Base-by-base conservation (phyloP, 2,113 vertebrate genomes). In the Gopherus flavomarginatus region DNA sequence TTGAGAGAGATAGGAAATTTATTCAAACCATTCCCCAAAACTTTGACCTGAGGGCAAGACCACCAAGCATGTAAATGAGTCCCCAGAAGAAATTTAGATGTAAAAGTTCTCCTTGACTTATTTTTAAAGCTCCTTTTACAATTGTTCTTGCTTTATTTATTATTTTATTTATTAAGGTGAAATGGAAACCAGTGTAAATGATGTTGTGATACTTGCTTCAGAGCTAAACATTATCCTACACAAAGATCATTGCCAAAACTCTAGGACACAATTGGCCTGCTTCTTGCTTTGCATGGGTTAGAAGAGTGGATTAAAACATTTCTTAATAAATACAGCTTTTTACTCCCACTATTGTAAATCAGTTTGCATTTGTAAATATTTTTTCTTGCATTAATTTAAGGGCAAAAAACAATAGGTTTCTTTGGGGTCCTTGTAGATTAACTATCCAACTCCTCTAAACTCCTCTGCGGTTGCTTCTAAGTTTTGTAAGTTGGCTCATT, bases 401-500 rank as follows among this genome's bases (percentile, higher is more conserved):
- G 38, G 94, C 38, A 53, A 86, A 87, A 90, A 22, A 85, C 83
- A 91, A 86, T 77, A 84, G 86, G 93, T 95, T 93, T 22, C 83
- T 54, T 75, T 44, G n/a, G 22, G 35, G 72, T 69, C 17, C 1
- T n/a, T 62, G 17, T 85, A 62, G 52, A 88, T 88, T 97, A 94
- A 69, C 83, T 88, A 47, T 93, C 84, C 85, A 38, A 90, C 89
- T 95, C 92, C 85, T 92, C 69, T 89, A 50, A 92, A 29, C 75
- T 59, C 21, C 31, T 88, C 83, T 96, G 77, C 49, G 94, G 89
- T 94, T 89, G 80, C 38, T 35, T 88, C 81, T 89, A 87, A 95
- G 24, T n/a, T 69, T 69, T n/a, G 16, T 69, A 69, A 35, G 14
- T 69, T 69, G 29, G 62, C 35, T 69, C 8, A 19, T 69, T 29